Conservation (phyloP, 2,113 vertebrate species). For the Platysternon megacephalum region DNA sequence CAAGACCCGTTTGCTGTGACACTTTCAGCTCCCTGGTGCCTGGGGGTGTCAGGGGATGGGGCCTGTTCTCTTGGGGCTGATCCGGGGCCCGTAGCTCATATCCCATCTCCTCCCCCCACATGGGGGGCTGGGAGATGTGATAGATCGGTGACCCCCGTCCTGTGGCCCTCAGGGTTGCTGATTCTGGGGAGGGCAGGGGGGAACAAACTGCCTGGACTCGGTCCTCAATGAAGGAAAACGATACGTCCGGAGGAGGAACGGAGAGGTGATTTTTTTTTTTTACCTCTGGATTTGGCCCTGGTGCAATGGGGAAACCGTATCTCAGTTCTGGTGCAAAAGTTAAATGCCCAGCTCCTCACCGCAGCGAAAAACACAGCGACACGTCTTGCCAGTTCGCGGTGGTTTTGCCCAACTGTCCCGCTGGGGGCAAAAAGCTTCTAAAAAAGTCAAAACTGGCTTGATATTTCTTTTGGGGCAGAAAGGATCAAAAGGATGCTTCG, state of each 20-base stretch:
- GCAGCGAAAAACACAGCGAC: background rate
- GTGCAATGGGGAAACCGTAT: rapidly evolving
- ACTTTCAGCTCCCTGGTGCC: background rate
- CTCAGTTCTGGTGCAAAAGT: no score
- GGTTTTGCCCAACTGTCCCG: background rate
- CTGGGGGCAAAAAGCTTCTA: no score
- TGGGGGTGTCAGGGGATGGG: no score
- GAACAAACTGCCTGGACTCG: background rate
- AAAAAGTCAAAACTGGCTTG: background rate
- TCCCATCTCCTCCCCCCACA: no score
- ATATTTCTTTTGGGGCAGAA: background rate
- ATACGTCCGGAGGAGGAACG: no score
- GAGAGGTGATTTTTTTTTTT: no score
- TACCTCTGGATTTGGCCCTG: no score
- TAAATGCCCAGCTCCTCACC: no score
- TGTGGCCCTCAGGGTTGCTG: background rate
- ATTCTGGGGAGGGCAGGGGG: background rate
- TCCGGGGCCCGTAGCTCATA: no score
- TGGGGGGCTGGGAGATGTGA: no score
- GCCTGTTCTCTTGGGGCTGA: no score
- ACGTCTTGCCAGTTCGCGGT: rapidly evolving
- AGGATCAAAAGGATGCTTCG: background rate
- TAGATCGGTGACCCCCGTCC: background rate
- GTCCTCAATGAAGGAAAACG: no score
- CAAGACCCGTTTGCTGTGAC: background rate